Evolutionary conservation across 2,113 vertebrate species (phyloP), one percentile per base, ranked within the genome.

Genomic region (Propithecus coquereli): DNA sequence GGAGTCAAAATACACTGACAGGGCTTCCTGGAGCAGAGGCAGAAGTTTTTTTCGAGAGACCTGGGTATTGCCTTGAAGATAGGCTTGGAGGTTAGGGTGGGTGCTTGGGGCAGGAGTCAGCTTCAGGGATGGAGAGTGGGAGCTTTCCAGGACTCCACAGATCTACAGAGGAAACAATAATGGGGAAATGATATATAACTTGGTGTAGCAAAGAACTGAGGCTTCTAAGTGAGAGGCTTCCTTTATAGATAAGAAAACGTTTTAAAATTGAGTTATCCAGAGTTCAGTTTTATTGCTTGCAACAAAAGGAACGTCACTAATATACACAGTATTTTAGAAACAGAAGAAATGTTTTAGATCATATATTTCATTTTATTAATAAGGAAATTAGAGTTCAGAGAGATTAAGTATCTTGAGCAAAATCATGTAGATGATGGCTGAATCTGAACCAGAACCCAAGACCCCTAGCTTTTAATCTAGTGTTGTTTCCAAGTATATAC

Each of bases 1-100:
- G 63, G 96, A 96, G 91, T 96, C 95, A 86, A 71, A 89, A 61
- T 94, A 84, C 0, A 57, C 98, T 83, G 92, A 97, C 80, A 99
- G 98, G 97, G 99, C 99, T 94, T 98, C 98, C 94, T 98, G 98
- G 14, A 99, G 95, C 37, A 99, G 59, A 80, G 99, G 99, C 90
- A 99, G 98, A 17, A 99, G 97, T 97, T 99, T 99, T 98, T 99
- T 99, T 3, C 99, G 98, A 0, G 99, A 98, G 0, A 98, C 99
- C 94, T 98, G 6, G 0, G 95, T 11, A 95, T 99, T 99, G 96
- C 99, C 99, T 98, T 99, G 99, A 52, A 97, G 22, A 83, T 99
- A 99, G 94, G 99, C 96, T 8, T 81, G 96, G 90, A 99, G 9
- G 68, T 98, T 66, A n/a, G 98, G 59, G 94, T 98, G 98, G 20